A percentile compares a stretch with the other conserved stretches of the same genome.
phyloP scores from a whole-genome alignment of 2,888 invertebrate species.

The Diploptera punctata region DNA sequence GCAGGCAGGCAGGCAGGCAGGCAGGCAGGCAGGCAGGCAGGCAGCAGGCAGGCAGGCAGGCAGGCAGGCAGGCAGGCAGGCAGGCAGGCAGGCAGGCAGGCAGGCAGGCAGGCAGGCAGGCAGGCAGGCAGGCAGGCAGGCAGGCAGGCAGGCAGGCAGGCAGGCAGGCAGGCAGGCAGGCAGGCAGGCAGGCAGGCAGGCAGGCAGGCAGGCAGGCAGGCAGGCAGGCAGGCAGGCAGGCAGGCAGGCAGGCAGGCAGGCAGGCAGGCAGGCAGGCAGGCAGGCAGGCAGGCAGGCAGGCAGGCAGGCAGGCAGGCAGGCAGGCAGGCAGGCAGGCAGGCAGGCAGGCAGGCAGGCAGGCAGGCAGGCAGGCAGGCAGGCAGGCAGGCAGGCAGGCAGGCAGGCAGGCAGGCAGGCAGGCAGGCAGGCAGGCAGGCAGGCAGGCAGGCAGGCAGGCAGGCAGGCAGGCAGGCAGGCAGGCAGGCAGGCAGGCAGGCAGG shows the following conservation, averaged over 20 bases:
- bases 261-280: slow-evolving; percentile 8
- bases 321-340: slow-evolving; percentile 13
- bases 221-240: slow-evolving; percentile 6
- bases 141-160: slow-evolving; percentile 13
- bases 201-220: slow-evolving; percentile 13
- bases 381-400: slow-evolving; percentile 13
- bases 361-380: slow-evolving; percentile 13
- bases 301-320: slow-evolving; percentile 13
- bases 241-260: background rate
- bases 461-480: background rate
- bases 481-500: background rate
- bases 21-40: slow-evolving; percentile 11
- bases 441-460: slow-evolving; percentile 6
- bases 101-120: slow-evolving; percentile 13
- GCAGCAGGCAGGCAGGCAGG: too few species aligned
- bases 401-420: slow-evolving; percentile 13
- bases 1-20: slow-evolving; percentile 13
- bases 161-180: slow-evolving; percentile 13
- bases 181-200: slow-evolving; percentile 13
- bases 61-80: slow-evolving; percentile 13
- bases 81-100: slow-evolving; percentile 13
- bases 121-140: slow-evolving; percentile 13
- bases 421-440: slow-evolving; percentile 13
- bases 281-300: slow-evolving; percentile 13
- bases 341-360: slow-evolving; percentile 13